Evolutionary conservation across 2,888 invertebrate species (phyloP).

Genomic region (Itoplectis maculator): DNA sequence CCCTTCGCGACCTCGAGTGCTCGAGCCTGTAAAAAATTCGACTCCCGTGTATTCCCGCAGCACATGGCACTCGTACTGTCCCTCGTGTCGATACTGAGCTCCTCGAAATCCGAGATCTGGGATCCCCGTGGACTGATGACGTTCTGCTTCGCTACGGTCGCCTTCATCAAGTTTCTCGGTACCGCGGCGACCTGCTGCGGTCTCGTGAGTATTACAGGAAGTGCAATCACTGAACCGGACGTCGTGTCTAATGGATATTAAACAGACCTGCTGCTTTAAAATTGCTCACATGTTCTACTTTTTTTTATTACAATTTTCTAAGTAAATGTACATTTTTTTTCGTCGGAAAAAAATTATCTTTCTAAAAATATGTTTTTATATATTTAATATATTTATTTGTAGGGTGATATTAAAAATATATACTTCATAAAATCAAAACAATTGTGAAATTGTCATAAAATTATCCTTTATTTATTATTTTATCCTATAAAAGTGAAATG

Average conservation of each 20-base stretch:
- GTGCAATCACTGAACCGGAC: conserved; percentile 29
- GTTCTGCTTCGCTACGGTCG: conserved; percentile 56
- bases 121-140: conserved; percentile 57
- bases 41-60: conserved; percentile 35
- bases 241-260: background rate
- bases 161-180: conserved; percentile 56
- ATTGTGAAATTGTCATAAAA: too few relatives aligned
- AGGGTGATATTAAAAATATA: too few relatives aligned
- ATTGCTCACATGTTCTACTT: background rate
- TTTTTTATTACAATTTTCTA: background rate
- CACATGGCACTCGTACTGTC: conserved; percentile 59
- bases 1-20: conserved; percentile 14
- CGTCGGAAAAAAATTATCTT: background rate
- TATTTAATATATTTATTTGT: too few relatives aligned
- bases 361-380: background rate
- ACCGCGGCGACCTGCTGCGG: conserved; percentile 47
- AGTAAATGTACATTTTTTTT: background rate
- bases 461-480: too few relatives aligned
- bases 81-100: conserved; percentile 52
- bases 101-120: conserved; percentile 58
- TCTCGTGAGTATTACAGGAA: conserved; percentile 45
- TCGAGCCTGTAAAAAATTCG: conserved; percentile 15
- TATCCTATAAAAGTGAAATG: too few relatives aligned
- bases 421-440: too few relatives aligned
- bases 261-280: background rate